Conservation (phyloP, 2,113 vertebrate species). For the Bambusicola thoracicus region DNA sequence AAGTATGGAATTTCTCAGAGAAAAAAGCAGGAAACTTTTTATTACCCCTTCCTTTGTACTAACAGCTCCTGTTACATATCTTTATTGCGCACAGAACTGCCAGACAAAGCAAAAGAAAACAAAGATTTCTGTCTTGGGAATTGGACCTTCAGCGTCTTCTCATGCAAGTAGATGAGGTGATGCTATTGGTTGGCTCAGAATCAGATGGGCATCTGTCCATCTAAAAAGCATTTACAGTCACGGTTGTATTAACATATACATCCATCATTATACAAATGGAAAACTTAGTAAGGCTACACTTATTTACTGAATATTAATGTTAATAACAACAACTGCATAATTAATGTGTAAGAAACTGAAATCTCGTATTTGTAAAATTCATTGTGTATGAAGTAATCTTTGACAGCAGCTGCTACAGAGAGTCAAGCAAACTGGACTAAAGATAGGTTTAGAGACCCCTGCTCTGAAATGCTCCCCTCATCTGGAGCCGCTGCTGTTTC, state of each 20-base stretch:
- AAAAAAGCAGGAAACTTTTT: background rate
- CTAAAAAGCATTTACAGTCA: background rate
- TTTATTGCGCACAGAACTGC: background rate
- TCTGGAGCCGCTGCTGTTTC: background rate
- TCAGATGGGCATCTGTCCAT: background rate
- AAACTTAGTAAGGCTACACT: background rate
- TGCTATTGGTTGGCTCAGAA: background rate
- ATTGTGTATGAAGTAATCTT: background rate
- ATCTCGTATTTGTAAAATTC: too few species aligned
- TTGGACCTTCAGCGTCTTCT: background rate
- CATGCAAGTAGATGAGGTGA: background rate
- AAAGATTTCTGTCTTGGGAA: background rate
- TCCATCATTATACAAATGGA: background rate
- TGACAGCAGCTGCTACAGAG: background rate
- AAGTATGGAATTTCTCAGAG: background rate
- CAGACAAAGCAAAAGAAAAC: fast-evolving
- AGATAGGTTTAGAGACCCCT: background rate
- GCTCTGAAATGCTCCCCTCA: too few species aligned
- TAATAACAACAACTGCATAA: background rate
- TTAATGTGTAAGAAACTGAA: background rate
- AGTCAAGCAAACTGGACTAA: background rate
- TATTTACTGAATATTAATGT: background rate
- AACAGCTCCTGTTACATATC: background rate
- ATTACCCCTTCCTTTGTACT: background rate
- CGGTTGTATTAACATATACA: background rate